These are phyloP conservation scores for Hirundo rustica DNA, from an alignment of 2,797 vertebrate species.

Conservation along the genomic window DNA sequence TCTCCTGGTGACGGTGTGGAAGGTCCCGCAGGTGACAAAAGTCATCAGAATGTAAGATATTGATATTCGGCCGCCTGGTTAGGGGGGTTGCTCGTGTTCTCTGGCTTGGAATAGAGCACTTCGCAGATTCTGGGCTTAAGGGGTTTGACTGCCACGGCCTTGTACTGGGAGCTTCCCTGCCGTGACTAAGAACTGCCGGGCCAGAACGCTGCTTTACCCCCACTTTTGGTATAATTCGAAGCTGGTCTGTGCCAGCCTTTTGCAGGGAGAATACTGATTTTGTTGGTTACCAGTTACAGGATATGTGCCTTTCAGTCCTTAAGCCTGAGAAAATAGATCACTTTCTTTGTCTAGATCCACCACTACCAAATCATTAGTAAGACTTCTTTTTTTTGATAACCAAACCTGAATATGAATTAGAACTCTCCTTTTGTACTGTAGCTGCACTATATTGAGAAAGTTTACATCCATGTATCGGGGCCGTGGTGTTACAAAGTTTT, in stretches of 20 bases:
- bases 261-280: fast-evolving
- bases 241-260: not conserved
- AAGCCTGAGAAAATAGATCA: not conserved
- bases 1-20: slow-evolving; percentile 38
- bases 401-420: not conserved
- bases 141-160: fast-evolving
- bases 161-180: not conserved
- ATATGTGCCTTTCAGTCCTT: not conserved
- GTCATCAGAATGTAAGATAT: slow-evolving; percentile 1
- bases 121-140: fast-evolving
- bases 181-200: fast-evolving
- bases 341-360: not conserved
- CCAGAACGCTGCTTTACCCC: not conserved
- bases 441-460: fast-evolving
- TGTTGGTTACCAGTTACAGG: not conserved
- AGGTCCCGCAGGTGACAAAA: not conserved
- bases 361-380: not conserved
- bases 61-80: fast-evolving
- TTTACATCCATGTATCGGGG: not conserved
- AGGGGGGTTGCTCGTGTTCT: not conserved
- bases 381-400: not conserved
- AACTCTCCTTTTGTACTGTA: not conserved
- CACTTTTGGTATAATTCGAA: fast-evolving
- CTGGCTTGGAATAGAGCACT: not conserved
- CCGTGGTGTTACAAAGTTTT: fast-evolving